Evolutionary conservation across 2,113 vertebrate species (phyloP), one percentile per base, ranked within the genome.

Genomic region (Elephas maximus): DNA sequence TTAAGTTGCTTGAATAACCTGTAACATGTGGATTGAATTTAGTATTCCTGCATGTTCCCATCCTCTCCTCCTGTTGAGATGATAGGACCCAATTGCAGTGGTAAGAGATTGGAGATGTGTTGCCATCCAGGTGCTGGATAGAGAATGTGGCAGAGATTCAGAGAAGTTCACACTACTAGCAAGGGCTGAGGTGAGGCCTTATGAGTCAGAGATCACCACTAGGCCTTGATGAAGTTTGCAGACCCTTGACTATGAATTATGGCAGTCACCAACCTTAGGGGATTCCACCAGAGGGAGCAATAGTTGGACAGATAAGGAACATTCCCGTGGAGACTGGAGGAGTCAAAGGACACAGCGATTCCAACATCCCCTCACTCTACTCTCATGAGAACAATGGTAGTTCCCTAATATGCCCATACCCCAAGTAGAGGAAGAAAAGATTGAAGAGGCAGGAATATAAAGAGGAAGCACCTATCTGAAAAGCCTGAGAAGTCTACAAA

Each of bases 21-120:
- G 8, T 45, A 14, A 86, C 26, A 12, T 60, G 5, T 60, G 5
- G 8, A 67, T 71, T 20, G 53, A 92, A 62, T 78, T n/a, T 28
- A 21, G 12, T 60, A 30, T 94, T 51, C 41, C 30, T 93, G 2
- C 2, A 6, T 81, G 37, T 2, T 1, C 9, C 77, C 14, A 51
- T 0, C 0, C 8, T 26, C 0, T 0, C 41, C 17, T 14, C 3
- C 2, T 85, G 92, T 65, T 48, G n/a, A 90, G 15, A n/a, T 48
- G 30, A 18, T 53, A 4, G 28, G 21, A 53, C 5, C 2, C 0
- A 33, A 33, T 18, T 48, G 8, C 9, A 30, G 48, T 2, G 1
- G 5, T 45, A 23, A 67, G 73, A 86, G 26, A 24, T 20, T 51
- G 92, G 11, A 18, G 11, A 0, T 67, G 15, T 2, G 5, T n/a